Conservation (phyloP, 2,113 vertebrate genomes). For the Pseudopipra pipra region DNA sequence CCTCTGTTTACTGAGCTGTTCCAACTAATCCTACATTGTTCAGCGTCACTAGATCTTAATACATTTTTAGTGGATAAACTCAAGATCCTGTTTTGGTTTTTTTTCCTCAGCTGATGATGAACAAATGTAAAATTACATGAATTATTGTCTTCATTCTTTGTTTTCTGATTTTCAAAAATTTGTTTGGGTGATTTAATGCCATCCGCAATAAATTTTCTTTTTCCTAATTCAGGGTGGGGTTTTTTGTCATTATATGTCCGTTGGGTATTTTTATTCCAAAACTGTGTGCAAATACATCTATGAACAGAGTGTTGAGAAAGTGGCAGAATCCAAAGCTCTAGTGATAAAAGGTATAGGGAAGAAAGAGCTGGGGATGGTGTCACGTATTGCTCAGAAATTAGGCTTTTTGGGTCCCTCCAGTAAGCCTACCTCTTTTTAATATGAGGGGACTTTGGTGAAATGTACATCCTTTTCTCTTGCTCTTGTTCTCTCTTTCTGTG, state of each 20-base stretch:
- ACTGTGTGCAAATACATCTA: background rate
- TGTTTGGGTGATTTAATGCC: background rate
- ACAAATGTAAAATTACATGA: background rate
- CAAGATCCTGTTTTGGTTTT: background rate
- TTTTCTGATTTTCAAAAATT: background rate
- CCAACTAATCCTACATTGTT: background rate
- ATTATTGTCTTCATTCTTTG: background rate
- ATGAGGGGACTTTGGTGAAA: background rate
- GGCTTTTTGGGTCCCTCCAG: background rate
- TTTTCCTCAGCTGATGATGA: background rate
- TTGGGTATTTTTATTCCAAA: background rate
- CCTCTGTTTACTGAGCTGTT: background rate
- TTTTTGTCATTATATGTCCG: background rate
- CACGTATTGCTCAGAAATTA: background rate
- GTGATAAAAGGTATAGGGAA: background rate
- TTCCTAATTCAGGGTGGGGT: background rate
- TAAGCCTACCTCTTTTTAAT: background rate
- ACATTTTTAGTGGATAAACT: background rate
- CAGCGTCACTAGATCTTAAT: background rate
- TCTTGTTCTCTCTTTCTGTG: background rate
- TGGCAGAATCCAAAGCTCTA: background rate
- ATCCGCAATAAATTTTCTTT: background rate
- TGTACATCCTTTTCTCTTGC: background rate
- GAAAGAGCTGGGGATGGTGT: background rate
- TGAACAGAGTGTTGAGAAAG: background rate